Base-by-base conservation (phyloP, 2,113 vertebrate genomes). In the rabbit (Oryctolagus cuniculus) region DNA sequence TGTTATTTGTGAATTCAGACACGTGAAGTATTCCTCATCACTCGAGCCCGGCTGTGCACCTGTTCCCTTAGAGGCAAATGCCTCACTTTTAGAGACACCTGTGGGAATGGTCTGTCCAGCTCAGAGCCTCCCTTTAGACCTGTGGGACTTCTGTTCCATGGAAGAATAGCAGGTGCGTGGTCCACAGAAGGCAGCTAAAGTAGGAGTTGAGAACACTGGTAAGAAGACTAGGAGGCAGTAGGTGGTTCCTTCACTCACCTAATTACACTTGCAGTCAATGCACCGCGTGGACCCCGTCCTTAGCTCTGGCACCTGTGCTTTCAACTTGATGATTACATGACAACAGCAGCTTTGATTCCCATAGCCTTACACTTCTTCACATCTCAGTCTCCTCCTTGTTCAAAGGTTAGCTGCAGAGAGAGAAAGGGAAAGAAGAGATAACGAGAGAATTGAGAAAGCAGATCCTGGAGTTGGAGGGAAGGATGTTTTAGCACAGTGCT, bases 21-120 rank as follows among this genome's bases (percentile, higher is more conserved):
- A 5, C 6, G 70, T 61, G 10, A 16, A 2, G 1, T 44, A 19
- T 10, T 5, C 27, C 5, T 66, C 1, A 0, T 21, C 49, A 13
- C n/a, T 2, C 0, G 0, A 22, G 6, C 36, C 24, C 13, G 53
- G 9, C 1, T 11, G 5, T 0, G 1, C 38, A 27, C 3, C 16
- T 2, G 0, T 44, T 9, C 15, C 58, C 38, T 5, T 9, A 1
- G 2, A 36, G 49, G 3, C 2, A 38, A 0, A 1, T 6, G 8
- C 17, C 31, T 17, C 38, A 15, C 19, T 17, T 53, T 6, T 16
- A 58, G 19, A 58, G 55, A 1, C 17, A 21, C 49, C 75, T 10
- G 2, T n/a, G 19, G 5, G 38, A 10, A 70, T 58, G 58, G 38
- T 34, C 29, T 55, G 22, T 0, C 31, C 66, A 15, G 25, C n/a